Conservation (phyloP, 2,797 vertebrate species). For the Diplodus sargus region DNA sequence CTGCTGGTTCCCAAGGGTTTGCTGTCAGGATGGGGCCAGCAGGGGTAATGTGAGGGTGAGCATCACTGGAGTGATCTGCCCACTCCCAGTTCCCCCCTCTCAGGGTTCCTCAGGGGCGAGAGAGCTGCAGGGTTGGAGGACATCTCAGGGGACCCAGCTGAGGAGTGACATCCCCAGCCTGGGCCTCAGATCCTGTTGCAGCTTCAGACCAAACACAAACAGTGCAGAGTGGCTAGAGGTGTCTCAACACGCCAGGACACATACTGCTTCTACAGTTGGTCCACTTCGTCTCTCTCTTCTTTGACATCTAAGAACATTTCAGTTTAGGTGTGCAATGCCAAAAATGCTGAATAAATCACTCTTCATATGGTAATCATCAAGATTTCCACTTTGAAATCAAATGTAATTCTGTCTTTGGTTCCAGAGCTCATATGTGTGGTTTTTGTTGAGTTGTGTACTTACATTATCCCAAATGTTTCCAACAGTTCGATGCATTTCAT, state of each 20-base stretch:
- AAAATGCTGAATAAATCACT: conserved; percentile 16
- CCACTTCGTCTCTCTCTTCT: conserved; percentile 28
- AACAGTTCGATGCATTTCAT: too few relatives aligned
- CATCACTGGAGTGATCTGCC: conserved; percentile 38
- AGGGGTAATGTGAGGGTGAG: conserved; percentile 42
- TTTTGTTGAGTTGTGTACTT: too few relatives aligned
- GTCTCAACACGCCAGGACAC: conserved; percentile 60
- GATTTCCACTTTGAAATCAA: not conserved
- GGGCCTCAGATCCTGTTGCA: conserved; percentile 66
- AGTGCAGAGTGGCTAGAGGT: conserved; percentile 54
- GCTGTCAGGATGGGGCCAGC: conserved; percentile 54
- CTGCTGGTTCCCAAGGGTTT: conserved; percentile 51
- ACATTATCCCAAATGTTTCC: too few relatives aligned
- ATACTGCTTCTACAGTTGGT: conserved; percentile 26
- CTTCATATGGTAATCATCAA: conserved; percentile 13
- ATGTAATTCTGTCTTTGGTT: conserved; percentile 3
- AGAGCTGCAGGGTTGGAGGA: conserved; percentile 31
- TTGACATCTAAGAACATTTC: conserved; percentile 22
- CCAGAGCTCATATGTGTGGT: not conserved
- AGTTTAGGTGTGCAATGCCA: not conserved
- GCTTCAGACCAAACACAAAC: conserved; percentile 79
- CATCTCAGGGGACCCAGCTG: conserved; percentile 38
- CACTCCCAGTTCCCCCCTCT: not conserved
- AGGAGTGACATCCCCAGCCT: conserved; percentile 57
- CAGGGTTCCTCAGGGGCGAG: not conserved